Evolutionary conservation across 2,888 invertebrate species (phyloP).

Genomic region (Drosophila subsilvestris): DNA sequence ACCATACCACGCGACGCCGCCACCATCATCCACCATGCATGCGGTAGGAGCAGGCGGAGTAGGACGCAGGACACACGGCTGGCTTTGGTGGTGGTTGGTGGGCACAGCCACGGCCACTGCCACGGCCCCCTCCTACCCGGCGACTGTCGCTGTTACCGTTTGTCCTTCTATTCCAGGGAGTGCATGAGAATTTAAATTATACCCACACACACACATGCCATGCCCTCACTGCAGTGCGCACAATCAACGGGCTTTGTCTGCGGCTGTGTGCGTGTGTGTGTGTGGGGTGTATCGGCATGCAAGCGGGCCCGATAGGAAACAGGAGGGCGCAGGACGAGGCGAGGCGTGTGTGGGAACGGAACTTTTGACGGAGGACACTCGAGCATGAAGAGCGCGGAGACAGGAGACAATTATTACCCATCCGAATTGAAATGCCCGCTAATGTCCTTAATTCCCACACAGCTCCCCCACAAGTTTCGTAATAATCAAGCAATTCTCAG

Average conservation of each 20-base stretch:
- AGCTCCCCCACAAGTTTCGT: conserved; percentile 16
- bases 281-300: conserved; percentile 63
- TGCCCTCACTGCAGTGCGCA: conserved; percentile 31
- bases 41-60: conserved; percentile 71
- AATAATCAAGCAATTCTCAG: conserved; percentile 5
- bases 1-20: conserved; percentile 47
- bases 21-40: conserved; percentile 50
- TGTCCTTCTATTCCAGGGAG: conserved; percentile 36
- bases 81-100: conserved; percentile 39
- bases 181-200: conserved; percentile 78
- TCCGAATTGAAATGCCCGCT: conserved; percentile 52
- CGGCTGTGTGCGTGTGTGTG: conserved; percentile 34
- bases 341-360: conserved; percentile 74
- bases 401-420: conserved; percentile 55
- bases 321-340: conserved; percentile 54
- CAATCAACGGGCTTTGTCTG: conserved; percentile 61
- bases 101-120: conserved; percentile 3
- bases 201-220: conserved; percentile 56
- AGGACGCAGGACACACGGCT: conserved; percentile 63
- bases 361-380: conserved; percentile 64
- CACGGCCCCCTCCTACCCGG: conserved; percentile 47
- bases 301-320: conserved; percentile 10
- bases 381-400: conserved; percentile 65
- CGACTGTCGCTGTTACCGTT: background rate
- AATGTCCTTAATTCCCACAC: conserved; percentile 69